Evolutionary conservation across 2,888 invertebrate species (phyloP).

Genomic region (Exocentrus adspersus): DNA sequence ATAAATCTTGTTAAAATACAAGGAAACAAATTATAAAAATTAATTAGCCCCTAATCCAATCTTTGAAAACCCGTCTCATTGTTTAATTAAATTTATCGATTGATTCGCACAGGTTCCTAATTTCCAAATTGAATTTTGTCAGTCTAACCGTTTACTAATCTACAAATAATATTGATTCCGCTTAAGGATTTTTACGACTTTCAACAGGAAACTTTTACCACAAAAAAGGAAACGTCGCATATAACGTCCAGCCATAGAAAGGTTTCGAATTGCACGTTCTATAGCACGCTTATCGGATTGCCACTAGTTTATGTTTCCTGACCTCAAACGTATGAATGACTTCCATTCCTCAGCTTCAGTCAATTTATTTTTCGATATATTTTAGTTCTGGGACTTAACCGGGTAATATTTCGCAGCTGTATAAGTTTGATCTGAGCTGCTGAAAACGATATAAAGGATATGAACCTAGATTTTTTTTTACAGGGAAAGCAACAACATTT

Average conservation of each 20-base stretch:
- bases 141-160: neutral
- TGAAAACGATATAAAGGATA: too few relatives aligned
- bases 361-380: slow-evolving; percentile 3
- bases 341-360: slow-evolving; percentile 12
- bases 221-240: slow-evolving; percentile 1
- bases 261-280: slow-evolving; percentile 11
- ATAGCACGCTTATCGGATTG: slow-evolving; percentile 14
- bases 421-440: neutral
- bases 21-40: slow-evolving; percentile 1
- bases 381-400: neutral
- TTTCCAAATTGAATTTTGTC: too few relatives aligned
- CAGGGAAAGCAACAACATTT: too few relatives aligned
- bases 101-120: too few relatives aligned
- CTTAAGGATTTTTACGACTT: neutral
- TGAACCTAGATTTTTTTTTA: too few relatives aligned
- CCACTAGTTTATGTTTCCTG: slow-evolving; percentile 13
- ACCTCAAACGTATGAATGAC: neutral
- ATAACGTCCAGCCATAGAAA: slow-evolving; percentile 6
- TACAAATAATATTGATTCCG: neutral
- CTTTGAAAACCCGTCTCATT: neutral
- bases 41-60: neutral
- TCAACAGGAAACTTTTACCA: neutral
- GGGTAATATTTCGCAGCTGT: neutral
- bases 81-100: slow-evolving; percentile 3
- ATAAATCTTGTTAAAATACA: neutral